These are phyloP conservation scores for Procambarus virginalis DNA, from an alignment of 1,140 invertebrate genomes.

Conservation along the genomic window DNA sequence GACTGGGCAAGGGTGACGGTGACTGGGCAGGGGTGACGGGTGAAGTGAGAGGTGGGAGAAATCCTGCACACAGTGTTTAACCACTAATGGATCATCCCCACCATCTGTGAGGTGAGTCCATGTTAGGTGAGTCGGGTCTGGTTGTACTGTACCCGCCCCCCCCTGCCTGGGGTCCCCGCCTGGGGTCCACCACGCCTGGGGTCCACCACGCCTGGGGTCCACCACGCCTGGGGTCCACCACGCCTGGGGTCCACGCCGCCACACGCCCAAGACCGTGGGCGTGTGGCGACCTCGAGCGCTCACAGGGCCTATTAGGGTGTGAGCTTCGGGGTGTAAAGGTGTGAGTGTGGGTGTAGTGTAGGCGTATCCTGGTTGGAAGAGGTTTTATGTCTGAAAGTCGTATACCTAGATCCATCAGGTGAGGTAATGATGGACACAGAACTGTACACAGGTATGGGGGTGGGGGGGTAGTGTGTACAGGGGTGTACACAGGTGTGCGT, in stretches of 20 bases:
- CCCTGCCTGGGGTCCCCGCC: background rate
- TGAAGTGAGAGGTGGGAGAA: too few relatives aligned
- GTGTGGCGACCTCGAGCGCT: background rate
- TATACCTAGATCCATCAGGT: too few relatives aligned
- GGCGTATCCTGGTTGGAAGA: too few relatives aligned
- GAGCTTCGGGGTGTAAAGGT: background rate
- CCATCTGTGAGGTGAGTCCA: background rate
- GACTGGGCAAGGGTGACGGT: too few relatives aligned
- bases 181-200: background rate
- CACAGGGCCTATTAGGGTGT: background rate
- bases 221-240: background rate
- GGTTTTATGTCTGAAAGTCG: too few relatives aligned
- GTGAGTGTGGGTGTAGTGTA: too few relatives aligned
- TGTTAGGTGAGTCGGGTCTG: too few relatives aligned
- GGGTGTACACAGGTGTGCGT: too few relatives aligned
- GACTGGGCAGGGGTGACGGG: too few relatives aligned
- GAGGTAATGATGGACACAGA: too few relatives aligned
- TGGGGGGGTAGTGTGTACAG: too few relatives aligned
- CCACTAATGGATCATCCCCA: background rate
- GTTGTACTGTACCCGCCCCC: background rate
- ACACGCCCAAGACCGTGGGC: background rate
- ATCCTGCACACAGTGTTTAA: background rate
- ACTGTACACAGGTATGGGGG: too few relatives aligned
- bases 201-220: background rate
- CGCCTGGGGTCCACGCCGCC: background rate